Percentiles rank a stretch among this genome's conserved stretches.
phyloP scores from a whole-genome alignment of 2,113 vertebrate species.

The Nibea albiflora region DNA sequence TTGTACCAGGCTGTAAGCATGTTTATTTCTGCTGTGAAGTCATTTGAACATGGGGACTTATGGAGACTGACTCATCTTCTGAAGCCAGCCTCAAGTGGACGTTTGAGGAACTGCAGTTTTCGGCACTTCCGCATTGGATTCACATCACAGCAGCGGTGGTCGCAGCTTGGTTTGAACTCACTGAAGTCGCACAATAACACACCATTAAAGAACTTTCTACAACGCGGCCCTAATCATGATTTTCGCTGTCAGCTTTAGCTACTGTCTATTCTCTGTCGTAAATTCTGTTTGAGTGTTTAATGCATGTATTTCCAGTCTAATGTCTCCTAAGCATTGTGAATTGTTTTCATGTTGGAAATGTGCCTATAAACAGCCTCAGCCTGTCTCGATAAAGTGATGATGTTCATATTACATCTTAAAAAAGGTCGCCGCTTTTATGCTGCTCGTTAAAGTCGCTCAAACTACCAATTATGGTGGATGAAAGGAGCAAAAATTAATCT shows the following conservation, averaged over 20 bases:
- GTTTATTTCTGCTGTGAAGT: too few relatives aligned
- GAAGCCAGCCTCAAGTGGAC: too few relatives aligned
- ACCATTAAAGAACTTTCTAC: not conserved
- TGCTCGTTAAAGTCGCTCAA: not conserved
- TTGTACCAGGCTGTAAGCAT: too few relatives aligned
- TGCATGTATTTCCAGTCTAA: not conserved
- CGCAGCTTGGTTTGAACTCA: too few relatives aligned
- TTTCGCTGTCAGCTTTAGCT: not conserved
- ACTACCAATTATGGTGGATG: not conserved
- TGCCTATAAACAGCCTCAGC: not conserved
- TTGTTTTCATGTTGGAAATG: not conserved
- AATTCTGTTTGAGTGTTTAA: not conserved
- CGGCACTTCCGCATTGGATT: too few relatives aligned
- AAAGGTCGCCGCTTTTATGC: not conserved
- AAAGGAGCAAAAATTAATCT: not conserved
- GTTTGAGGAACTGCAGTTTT: too few relatives aligned
- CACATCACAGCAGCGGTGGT: too few relatives aligned
- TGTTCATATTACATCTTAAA: not conserved
- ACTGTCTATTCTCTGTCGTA: not conserved
- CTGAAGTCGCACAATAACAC: too few relatives aligned
- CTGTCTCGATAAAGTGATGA: not conserved
- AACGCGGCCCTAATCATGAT: too few relatives aligned
- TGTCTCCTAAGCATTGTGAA: not conserved
- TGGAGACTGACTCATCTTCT: too few relatives aligned
- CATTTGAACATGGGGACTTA: too few relatives aligned